Evolutionary conservation across 53 echinoderm and acorn worm species (phyloP).

Genomic region (Actinopyga echinites): DNA sequence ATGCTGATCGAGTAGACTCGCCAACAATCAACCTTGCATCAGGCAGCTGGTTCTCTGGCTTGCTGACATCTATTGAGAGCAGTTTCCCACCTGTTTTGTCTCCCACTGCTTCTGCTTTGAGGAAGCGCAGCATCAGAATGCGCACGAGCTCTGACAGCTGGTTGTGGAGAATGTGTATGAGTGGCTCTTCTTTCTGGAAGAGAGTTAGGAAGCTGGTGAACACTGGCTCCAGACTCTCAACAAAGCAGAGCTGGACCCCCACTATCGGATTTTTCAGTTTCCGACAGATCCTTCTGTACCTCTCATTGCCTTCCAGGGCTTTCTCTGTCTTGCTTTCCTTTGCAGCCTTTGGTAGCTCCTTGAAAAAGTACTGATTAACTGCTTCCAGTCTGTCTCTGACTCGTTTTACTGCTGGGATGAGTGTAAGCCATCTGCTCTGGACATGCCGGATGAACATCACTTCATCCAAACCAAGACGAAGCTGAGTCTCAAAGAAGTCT

Average conservation of each 20-base stretch:
- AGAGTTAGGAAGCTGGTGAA: background rate
- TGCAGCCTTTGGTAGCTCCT: background rate
- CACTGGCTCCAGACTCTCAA: background rate
- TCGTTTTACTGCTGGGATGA: constrained; percentile 1
- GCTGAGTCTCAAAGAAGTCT: constrained; percentile 3
- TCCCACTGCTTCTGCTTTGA: background rate
- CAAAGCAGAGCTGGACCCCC: constrained; percentile 4
- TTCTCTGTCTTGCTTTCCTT: constrained; percentile 10
- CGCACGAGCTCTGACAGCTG: background rate
- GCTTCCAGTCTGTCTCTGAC: background rate
- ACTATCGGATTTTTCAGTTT: background rate
- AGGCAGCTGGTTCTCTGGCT: background rate
- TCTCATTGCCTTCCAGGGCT: constrained; percentile 30
- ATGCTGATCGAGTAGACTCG: background rate
- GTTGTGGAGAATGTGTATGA: background rate
- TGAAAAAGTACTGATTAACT: background rate
- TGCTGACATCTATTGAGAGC: background rate
- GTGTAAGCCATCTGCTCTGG: constrained; percentile 15
- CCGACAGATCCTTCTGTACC: constrained; percentile 13
- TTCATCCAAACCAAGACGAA: background rate
- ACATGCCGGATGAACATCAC: constrained; percentile 10
- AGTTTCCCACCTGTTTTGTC: background rate
- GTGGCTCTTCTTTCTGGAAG: constrained; percentile 15
- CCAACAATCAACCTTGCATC: background rate
- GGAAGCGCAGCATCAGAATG: background rate